Evolutionary conservation across 2,888 invertebrate species (phyloP).

Genomic region (Dasysyrphus tricinctus): DNA sequence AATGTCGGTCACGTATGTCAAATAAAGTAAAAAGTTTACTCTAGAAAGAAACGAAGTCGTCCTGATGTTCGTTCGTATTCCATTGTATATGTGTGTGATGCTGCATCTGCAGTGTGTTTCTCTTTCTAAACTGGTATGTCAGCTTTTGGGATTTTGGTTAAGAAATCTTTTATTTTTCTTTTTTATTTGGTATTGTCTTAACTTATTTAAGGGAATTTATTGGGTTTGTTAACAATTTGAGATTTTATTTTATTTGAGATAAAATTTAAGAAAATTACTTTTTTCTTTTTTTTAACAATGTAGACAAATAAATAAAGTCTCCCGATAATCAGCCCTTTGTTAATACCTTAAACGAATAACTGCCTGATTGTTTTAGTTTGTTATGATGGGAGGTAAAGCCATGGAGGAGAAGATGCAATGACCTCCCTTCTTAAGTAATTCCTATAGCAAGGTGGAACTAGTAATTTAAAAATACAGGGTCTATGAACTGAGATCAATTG

Average conservation of each 20-base stretch:
- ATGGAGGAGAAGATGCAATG: no score
- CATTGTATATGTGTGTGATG: conserved; percentile 1
- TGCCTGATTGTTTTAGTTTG: no score
- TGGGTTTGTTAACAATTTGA: conserved; percentile 8
- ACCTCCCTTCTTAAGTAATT: no score
- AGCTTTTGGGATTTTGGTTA: conserved; percentile 6
- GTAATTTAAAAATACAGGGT: no score
- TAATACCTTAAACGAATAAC: no score
- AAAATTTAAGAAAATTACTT: neutral
- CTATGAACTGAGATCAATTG: no score
- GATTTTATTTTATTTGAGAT: neutral
- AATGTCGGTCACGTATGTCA: conserved; percentile 76
- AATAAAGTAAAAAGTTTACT: conserved; percentile 76
- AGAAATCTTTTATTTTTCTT: conserved; percentile 6
- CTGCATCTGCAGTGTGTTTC: conserved; percentile 14
- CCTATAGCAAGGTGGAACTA: no score
- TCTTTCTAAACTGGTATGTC: neutral
- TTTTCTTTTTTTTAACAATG: no score
- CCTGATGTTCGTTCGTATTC: conserved; percentile 56
- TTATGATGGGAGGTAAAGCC: no score
- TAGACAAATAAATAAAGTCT: no score
- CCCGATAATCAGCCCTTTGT: no score
- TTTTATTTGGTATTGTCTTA: neutral
- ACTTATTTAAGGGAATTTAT: conserved; percentile 14
- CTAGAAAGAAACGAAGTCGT: conserved; percentile 45